Conservation (phyloP, 2,797 vertebrate species). For the Spinus olivaceus region DNA sequence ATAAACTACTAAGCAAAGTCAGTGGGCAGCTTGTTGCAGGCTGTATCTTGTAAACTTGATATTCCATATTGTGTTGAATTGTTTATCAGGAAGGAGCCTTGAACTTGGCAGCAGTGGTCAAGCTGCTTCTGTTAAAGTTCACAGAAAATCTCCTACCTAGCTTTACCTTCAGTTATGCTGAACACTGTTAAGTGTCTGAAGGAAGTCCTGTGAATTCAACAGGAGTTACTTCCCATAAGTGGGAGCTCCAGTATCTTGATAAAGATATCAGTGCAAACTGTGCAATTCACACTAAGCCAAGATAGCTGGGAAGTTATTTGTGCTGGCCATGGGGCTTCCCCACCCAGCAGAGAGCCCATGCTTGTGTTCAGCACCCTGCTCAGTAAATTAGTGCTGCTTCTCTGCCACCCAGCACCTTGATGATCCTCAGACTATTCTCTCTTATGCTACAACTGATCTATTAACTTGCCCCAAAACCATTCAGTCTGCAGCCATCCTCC, state of each 20-base stretch:
- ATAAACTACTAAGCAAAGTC: neutral
- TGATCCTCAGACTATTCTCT: neutral
- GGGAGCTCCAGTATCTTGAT: neutral
- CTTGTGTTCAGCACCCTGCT: neutral
- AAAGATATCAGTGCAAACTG: neutral
- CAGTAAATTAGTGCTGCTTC: neutral
- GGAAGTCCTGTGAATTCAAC: neutral
- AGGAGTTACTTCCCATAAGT: neutral
- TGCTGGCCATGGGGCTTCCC: neutral
- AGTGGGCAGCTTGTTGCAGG: neutral
- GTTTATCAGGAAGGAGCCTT: neutral
- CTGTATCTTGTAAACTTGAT: neutral
- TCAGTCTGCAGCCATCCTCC: neutral
- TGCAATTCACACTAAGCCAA: neutral
- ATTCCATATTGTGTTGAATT: fast-evolving
- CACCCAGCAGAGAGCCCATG: neutral
- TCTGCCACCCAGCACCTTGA: neutral
- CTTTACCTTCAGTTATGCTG: neutral
- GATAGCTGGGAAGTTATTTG: neutral
- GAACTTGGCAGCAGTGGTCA: neutral
- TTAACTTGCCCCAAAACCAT: neutral
- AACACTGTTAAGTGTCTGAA: neutral
- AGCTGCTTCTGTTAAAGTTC: neutral
- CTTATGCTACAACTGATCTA: neutral
- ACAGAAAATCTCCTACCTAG: neutral